Evolutionary conservation across 2,888 invertebrate species (phyloP).

Genomic region (Pachymerium ferrugineum): DNA sequence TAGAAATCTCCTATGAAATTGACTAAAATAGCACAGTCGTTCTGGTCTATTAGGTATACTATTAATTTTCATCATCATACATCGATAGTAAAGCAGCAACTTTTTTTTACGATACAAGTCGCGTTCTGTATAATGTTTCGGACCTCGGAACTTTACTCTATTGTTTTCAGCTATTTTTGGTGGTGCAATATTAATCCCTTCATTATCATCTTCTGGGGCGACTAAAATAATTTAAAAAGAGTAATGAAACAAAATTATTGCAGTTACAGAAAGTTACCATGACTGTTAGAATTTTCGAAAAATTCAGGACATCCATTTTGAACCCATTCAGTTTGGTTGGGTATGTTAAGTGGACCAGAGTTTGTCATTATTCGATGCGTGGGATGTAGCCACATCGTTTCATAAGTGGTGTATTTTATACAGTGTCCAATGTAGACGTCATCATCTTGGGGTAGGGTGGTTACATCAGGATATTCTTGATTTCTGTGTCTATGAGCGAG

Average conservation of each 20-base stretch:
- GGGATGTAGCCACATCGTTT: background rate
- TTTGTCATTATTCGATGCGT: background rate
- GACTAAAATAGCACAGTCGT: constrained; percentile 19
- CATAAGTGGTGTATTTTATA: background rate
- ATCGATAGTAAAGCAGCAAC: background rate
- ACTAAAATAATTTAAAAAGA: background rate
- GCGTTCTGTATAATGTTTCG: background rate
- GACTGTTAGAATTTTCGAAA: background rate
- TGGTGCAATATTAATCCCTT: background rate
- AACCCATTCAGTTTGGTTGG: background rate
- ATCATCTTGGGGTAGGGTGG: background rate
- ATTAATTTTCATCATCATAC: constrained; percentile 14
- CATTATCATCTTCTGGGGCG: background rate
- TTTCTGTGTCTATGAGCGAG: background rate
- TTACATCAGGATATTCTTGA: background rate
- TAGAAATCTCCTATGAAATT: background rate
- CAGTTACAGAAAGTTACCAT: background rate
- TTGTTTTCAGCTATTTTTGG: background rate
- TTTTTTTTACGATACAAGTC: constrained; percentile 21
- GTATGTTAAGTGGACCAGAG: background rate
- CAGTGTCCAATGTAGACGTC: background rate
- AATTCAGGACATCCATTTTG: background rate
- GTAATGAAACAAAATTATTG: background rate
- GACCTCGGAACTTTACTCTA: background rate
- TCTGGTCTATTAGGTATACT: constrained; percentile 1